Percentiles rank a stretch among this genome's conserved stretches.
These are phyloP conservation scores for Sphyrna mokarran DNA, from an alignment of 2,113 vertebrate species.

Conservation along the genomic window DNA sequence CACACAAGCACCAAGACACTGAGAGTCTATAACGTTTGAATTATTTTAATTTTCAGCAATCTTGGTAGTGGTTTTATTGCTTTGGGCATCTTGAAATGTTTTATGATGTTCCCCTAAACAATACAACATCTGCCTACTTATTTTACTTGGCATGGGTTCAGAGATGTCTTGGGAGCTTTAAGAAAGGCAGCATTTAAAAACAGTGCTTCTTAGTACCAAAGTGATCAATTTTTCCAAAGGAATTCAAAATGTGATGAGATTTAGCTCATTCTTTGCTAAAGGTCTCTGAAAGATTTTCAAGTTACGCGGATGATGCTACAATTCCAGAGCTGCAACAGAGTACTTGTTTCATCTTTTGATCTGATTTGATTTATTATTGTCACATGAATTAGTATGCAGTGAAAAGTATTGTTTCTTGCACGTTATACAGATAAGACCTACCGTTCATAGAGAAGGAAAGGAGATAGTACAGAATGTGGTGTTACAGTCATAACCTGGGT, in stretches of 20 bases:
- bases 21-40: neutral
- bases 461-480: too few species aligned
- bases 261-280: neutral
- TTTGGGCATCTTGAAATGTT: neutral
- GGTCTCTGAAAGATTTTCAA: neutral
- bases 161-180: neutral
- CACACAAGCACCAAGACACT: neutral
- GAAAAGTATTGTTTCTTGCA: too few species aligned
- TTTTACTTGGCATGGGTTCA: neutral
- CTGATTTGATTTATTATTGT: too few species aligned
- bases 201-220: neutral
- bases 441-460: too few species aligned
- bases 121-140: constrained; percentile 8
- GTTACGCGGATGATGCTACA: neutral
- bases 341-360: neutral
- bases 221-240: neutral
- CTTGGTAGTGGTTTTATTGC: neutral
- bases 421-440: too few species aligned
- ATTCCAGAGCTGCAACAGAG: neutral
- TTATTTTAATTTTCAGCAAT: neutral
- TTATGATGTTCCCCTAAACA: neutral
- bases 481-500: too few species aligned
- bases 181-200: neutral
- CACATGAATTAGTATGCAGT: too few species aligned
- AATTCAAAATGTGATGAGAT: neutral